Conservation (phyloP, 2,113 vertebrate species). For the Rousettus leschenaultii region DNA sequence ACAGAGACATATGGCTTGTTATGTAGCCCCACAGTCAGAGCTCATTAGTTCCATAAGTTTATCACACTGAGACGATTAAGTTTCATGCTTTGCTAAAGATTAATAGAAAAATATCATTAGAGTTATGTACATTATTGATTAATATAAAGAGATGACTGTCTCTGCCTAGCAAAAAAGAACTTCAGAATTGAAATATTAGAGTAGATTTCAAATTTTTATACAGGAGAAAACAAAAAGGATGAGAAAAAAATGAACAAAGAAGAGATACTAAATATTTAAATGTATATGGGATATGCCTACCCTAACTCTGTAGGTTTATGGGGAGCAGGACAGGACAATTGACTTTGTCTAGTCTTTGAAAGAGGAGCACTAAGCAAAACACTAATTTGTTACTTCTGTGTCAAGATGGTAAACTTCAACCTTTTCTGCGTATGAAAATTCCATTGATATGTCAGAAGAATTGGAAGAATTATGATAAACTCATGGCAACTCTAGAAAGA, state of each 20-base stretch:
- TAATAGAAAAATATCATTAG: conserved; percentile 56
- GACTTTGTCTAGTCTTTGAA: neutral
- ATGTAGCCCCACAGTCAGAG: conserved; percentile 34
- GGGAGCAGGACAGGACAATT: neutral
- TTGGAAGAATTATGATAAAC: neutral
- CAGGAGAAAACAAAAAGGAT: neutral
- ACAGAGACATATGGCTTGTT: conserved; percentile 41
- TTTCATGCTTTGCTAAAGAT: conserved; percentile 57
- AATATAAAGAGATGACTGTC: conserved; percentile 4
- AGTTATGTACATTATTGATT: conserved; percentile 52
- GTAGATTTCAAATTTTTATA: conserved; percentile 2
- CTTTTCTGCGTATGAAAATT: neutral
- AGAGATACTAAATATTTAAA: neutral
- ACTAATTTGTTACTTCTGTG: neutral
- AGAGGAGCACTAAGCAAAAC: neutral
- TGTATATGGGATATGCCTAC: neutral
- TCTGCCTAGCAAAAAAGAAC: conserved; percentile 5
- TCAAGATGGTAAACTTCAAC: neutral
- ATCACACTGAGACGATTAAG: conserved; percentile 51
- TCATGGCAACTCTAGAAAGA: neutral
- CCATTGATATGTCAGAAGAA: neutral
- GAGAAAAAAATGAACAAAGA: neutral
- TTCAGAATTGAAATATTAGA: neutral
- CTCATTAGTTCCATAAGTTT: conserved; percentile 41
- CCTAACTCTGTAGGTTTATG: neutral